Base-by-base conservation (phyloP, 2,888 invertebrate species). In the Mellilla xanthometata region DNA sequence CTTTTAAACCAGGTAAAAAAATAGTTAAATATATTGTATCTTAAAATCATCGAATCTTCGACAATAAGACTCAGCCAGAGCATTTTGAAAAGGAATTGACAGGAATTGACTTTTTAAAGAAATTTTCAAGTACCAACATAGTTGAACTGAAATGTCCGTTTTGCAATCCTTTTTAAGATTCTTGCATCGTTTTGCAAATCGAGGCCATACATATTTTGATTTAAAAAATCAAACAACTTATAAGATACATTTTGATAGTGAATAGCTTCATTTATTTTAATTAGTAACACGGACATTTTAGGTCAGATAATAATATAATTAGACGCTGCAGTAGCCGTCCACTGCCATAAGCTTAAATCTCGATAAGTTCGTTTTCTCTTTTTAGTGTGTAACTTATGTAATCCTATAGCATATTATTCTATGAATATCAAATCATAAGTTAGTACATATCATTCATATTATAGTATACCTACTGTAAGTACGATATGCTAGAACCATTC, bases 241-340 rank as follows among this genome's bases (percentile, higher is more conserved):
- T n/a, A n/a, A n/a, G n/a, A n/a, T 15, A 15, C 6, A 19, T 6
- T 5, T 19, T 19, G 15, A 5, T 19, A 6, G 15, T 19, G 15
- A 19, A 19, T 19, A 19, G 6, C 6, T 19, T 19, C 6, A 19
- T 6, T 19, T 19, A 19, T 19, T 6, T 5, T 19, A 5, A 19
- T 5, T 19, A 19, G 3, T 19, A 19, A 5, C 3, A 19, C 15
- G 15, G 1, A n/a, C 6, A 19, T 19, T 19, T 19, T 19, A 19
- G 15, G 3, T 19, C 15, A 19, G 15, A 3, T 5, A 6, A 19
- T 19, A 3, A 19, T 32, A n/a, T n/a, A n/a, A n/a, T n/a, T n/a
- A 39, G 35, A n/a, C n/a, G 29, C 39, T 23, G 49, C 36, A 36
- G 39, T 40, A 60, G 55, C 64, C 65, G 60, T 68, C 64, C 65